Base-by-base conservation (phyloP, 2,888 invertebrate species). In the Eristalis tenax region DNA sequence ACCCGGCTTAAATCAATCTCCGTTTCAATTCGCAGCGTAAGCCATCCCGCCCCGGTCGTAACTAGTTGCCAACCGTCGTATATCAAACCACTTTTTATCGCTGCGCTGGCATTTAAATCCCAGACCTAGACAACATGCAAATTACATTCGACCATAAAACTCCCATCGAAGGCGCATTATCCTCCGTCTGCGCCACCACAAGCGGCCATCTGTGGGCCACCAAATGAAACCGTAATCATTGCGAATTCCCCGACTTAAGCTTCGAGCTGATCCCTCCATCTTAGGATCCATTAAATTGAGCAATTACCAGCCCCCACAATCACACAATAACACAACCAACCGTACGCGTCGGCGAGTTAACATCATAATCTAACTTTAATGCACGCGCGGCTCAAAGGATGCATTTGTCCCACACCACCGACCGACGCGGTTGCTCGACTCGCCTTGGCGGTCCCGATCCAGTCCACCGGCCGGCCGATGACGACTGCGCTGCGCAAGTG, bases 291-390 rank as follows among this genome's bases (percentile, higher is more conserved):
- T 87, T 87, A 87, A 87, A 87, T 87, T 87, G 87, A 87, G 83
- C 87, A 87, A 87, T 87, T 87, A 87, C 87, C 87, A 87, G 83
- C 87, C 87, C 87, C 87, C 87, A 87, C 87, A 87, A 87, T 87
- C 87, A 83, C 83, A 68, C 68, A 83, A 79, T 76, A 73, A 79
- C 79, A 83, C 79, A 83, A 64, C 69, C 73, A 80, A 73, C 28
- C 50, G 79, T 73, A 83, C 79, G 79, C 73, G 83, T 83, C 83
- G 83, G 87, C 83, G 80, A 87, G 87, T 87, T 87, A 87, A 87
- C 87, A 87, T 87, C 87, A 87, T 87, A 87, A 87, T 87, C 87
- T 87, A 87, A 87, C 57, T 80, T 87, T 87, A 87, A 87, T 87
- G 87, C 79, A 76, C 77, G 83, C 87, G 70, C 83, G 63, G 59